Evolutionary conservation across 2,113 vertebrate species (phyloP).

Genomic region (Otocyon megalotis): DNA sequence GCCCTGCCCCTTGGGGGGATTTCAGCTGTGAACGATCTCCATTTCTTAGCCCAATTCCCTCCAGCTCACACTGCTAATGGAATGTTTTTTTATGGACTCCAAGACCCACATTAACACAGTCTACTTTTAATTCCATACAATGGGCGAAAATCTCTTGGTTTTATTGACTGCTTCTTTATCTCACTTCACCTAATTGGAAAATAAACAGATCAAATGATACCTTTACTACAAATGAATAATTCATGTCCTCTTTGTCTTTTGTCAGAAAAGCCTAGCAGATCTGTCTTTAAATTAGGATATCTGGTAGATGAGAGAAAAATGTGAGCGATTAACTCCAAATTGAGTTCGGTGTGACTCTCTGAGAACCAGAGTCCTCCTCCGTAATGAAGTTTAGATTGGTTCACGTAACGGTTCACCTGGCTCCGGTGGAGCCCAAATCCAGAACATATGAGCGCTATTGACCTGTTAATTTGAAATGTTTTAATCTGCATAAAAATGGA

Average conservation of each 20-base stretch:
- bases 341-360: constrained; percentile 63
- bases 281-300: constrained; percentile 73
- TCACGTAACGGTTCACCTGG: constrained; percentile 71
- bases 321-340: constrained; percentile 73
- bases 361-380: neutral
- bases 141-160: constrained; percentile 9
- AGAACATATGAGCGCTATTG: constrained; percentile 74
- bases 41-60: neutral
- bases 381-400: constrained; percentile 77
- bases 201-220: constrained; percentile 76
- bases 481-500: constrained; percentile 82
- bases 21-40: neutral
- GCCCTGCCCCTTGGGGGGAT: neutral
- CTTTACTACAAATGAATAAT: constrained; percentile 74
- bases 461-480: constrained; percentile 83
- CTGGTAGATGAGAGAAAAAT: constrained; percentile 76
- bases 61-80: constrained; percentile 43
- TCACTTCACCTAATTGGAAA: neutral
- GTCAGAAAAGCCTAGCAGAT: constrained; percentile 63
- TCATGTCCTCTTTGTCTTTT: constrained; percentile 69
- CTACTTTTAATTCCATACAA: constrained; percentile 74
- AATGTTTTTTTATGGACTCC: constrained; percentile 75
- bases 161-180: constrained; percentile 47
- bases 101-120: constrained; percentile 64
- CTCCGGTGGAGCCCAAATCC: constrained; percentile 71